Conservation (phyloP, 2,888 invertebrate genomes). For the Metacarcinus magister region DNA sequence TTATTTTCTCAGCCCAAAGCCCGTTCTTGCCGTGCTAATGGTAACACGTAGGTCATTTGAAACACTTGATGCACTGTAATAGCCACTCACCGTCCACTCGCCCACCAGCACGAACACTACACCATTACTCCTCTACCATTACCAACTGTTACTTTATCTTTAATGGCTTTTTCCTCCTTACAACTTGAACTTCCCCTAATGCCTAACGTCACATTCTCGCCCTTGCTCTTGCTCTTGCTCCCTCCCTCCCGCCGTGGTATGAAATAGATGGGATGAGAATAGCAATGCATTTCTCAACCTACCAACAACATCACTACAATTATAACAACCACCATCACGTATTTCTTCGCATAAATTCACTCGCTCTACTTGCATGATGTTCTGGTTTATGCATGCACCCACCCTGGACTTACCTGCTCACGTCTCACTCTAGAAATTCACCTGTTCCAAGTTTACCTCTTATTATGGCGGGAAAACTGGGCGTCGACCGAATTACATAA, state of each 20-base stretch:
- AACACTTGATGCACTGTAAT: background rate
- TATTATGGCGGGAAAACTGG: background rate
- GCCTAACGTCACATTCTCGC: too few relatives aligned
- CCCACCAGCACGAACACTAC: background rate
- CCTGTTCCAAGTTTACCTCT: background rate
- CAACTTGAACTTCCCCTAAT: too few relatives aligned
- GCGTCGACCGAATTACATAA: background rate
- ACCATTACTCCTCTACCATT: background rate
- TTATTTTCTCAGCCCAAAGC: background rate
- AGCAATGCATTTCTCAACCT: background rate
- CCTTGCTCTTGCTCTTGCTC: too few relatives aligned
- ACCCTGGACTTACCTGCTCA: background rate
- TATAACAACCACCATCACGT: background rate
- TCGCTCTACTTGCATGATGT: background rate
- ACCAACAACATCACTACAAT: background rate
- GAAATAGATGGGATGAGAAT: too few relatives aligned
- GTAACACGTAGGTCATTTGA: background rate
- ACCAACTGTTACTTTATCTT: background rate
- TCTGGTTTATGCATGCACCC: background rate
- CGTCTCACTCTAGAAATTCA: background rate
- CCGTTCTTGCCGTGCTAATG: background rate
- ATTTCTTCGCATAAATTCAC: background rate
- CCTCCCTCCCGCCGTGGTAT: too few relatives aligned
- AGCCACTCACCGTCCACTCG: background rate
- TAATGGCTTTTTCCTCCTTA: too few relatives aligned